Conservation (phyloP, 92 coral and sea anemone species). For the Plumapathes pennacea region DNA sequence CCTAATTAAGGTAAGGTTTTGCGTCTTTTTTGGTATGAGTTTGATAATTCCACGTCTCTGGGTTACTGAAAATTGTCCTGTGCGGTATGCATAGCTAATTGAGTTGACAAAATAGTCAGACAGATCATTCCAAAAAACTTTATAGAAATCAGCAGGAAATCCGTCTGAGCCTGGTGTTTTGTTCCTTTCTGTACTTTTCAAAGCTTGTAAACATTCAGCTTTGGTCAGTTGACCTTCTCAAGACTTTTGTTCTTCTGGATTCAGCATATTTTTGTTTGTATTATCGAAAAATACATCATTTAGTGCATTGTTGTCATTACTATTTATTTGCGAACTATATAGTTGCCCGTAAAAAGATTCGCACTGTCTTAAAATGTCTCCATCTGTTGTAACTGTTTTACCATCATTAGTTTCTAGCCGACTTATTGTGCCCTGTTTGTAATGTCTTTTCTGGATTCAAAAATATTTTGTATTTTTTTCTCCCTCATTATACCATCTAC, state of each 20-base stretch:
- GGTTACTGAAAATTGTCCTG: no score
- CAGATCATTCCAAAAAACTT: conserved; percentile 17
- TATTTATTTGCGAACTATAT: conserved; percentile 12
- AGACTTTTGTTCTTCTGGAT: conserved; percentile 8
- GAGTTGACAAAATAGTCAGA: no score
- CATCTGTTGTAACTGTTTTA: conserved; percentile 5
- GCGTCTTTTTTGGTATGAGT: no score
- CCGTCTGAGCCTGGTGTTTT: conserved; percentile 34
- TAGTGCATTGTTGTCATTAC: conserved; percentile 1
- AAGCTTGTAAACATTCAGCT: conserved; percentile 24
- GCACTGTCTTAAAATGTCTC: conserved; percentile 23
- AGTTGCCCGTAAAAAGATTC: conserved; percentile 11
- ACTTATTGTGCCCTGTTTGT: conserved; percentile 9
- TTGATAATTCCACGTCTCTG: no score
- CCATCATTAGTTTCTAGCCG: conserved; percentile 8
- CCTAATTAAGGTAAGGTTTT: no score
- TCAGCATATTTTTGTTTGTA: neutral
- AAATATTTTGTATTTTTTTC: conserved; percentile 5
- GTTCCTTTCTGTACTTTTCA: conserved; percentile 5
- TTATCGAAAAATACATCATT: conserved; percentile 5
- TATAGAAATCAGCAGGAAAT: conserved; percentile 12
- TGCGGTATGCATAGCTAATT: no score
- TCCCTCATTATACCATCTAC: conserved; percentile 27
- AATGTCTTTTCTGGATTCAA: conserved; percentile 9
- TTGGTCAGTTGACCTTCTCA: conserved; percentile 9